phyloP scores from a whole-genome alignment of 2,888 invertebrate species.

The Apoda limacodes region DNA sequence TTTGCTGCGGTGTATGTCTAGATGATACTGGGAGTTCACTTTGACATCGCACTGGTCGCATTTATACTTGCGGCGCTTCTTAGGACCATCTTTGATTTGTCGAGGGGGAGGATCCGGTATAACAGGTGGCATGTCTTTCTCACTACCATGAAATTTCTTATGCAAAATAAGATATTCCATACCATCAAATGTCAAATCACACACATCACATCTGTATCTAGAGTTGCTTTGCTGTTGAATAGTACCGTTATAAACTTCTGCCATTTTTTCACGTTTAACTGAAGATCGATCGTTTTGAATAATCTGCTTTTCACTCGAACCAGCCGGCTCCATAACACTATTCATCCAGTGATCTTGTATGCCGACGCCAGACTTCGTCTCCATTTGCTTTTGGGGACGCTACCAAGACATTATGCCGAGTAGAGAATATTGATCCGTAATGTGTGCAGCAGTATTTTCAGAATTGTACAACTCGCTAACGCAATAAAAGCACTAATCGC shows the following conservation, averaged over 20 bases:
- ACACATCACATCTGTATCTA: constrained; percentile 53
- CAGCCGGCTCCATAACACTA: constrained; percentile 61
- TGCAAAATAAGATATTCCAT: constrained; percentile 57
- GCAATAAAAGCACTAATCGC: constrained; percentile 34
- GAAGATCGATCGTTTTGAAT: constrained; percentile 38
- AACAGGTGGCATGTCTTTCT: constrained; percentile 47
- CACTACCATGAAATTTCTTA: constrained; percentile 59
- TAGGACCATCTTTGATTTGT: constrained; percentile 39
- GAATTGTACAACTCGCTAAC: constrained; percentile 25
- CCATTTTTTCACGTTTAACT: constrained; percentile 62
- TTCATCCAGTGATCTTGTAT: constrained; percentile 64
- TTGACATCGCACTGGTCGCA: constrained; percentile 62
- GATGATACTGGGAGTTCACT: constrained; percentile 60
- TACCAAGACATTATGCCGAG: constrained; percentile 37
- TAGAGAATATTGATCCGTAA: constrained; percentile 52
- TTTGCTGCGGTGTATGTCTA: constrained; percentile 59
- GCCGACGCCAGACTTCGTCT: constrained; percentile 51
- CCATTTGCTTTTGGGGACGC: constrained; percentile 51
- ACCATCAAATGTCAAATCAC: constrained; percentile 55
- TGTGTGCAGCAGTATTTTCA: constrained; percentile 25
- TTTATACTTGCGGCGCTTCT: constrained; percentile 55
- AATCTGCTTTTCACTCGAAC: constrained; percentile 40
- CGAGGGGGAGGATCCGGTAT: constrained; percentile 37
- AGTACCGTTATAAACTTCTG: constrained; percentile 44
- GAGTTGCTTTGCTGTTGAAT: constrained; percentile 39